Conservation (phyloP, 2,888 invertebrate species). For the Eupithecia abbreviata region DNA sequence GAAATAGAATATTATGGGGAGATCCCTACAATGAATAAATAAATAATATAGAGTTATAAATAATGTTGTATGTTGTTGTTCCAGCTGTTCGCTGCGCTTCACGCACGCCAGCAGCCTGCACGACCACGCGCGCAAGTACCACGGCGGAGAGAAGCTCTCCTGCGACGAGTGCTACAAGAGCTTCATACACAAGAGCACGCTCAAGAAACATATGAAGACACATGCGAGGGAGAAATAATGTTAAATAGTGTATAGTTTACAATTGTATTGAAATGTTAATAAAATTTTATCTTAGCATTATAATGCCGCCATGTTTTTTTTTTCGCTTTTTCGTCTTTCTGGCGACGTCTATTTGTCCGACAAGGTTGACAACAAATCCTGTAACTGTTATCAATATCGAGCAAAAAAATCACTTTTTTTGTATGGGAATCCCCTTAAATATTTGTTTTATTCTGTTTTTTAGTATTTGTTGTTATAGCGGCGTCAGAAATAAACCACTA, state of each 20-base stretch:
- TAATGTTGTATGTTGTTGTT: neutral
- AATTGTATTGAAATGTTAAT: neutral
- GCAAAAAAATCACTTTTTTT: too few species aligned
- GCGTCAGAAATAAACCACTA: too few species aligned
- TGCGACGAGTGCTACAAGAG: neutral
- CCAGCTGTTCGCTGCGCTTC: neutral
- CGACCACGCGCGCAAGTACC: neutral
- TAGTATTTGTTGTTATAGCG: too few species aligned
- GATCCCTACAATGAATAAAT: too few species aligned
- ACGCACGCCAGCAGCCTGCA: neutral
- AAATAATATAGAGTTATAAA: neutral
- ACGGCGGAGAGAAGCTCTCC: neutral
- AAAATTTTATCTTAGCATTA: neutral
- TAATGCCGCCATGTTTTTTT: neutral
- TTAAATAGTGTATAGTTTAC: neutral
- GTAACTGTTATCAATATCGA: too few species aligned
- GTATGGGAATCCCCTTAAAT: too few species aligned
- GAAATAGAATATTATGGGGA: too few species aligned
- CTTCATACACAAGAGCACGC: neutral
- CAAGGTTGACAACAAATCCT: too few species aligned
- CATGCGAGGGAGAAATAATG: neutral
- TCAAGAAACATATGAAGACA: conserved; percentile 8
- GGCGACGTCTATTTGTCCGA: too few species aligned
- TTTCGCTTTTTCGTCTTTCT: too few species aligned
- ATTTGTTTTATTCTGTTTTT: too few species aligned